phyloP scores from a whole-genome alignment of 2,888 invertebrate species.

The Elegia similella region DNA sequence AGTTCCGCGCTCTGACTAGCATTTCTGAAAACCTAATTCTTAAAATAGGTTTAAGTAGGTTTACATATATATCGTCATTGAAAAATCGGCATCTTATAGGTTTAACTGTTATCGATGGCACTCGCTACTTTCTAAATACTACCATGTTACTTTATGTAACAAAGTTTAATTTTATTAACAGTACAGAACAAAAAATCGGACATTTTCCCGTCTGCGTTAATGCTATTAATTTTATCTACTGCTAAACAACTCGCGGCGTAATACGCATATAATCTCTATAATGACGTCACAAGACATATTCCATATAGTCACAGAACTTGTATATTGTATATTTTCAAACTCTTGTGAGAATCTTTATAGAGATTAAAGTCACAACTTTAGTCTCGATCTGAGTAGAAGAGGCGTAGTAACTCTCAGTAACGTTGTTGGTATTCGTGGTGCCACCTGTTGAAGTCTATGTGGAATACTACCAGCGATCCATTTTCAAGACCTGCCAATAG shows the following conservation, averaged over 20 bases:
- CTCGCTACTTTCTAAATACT: slow-evolving; percentile 6
- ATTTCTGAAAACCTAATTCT: too few species aligned
- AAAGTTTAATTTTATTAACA: slow-evolving; percentile 8
- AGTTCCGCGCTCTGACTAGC: too few species aligned
- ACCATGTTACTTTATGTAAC: neutral
- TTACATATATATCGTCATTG: too few species aligned
- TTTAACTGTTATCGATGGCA: neutral
- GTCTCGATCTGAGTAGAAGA: slow-evolving; percentile 6
- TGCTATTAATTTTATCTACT: slow-evolving; percentile 8
- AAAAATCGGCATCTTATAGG: too few species aligned
- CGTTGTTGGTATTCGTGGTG: slow-evolving; percentile 98
- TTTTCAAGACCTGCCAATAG: slow-evolving; percentile 97
- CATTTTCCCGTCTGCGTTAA: neutral
- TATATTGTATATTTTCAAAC: neutral
- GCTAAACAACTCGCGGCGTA: slow-evolving; percentile 5
- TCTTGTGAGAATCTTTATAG: neutral
- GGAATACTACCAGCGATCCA: slow-evolving; percentile 98
- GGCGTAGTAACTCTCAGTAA: slow-evolving; percentile 81
- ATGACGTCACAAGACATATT: neutral
- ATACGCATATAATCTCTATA: neutral
- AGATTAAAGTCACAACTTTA: neutral
- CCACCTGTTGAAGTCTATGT: slow-evolving; percentile 99
- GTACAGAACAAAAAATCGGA: slow-evolving; percentile 10
- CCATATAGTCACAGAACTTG: neutral
- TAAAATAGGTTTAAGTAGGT: too few species aligned